Evolutionary conservation across 2,113 vertebrate genomes (phyloP).

Genomic region (Lasiurus borealis): DNA sequence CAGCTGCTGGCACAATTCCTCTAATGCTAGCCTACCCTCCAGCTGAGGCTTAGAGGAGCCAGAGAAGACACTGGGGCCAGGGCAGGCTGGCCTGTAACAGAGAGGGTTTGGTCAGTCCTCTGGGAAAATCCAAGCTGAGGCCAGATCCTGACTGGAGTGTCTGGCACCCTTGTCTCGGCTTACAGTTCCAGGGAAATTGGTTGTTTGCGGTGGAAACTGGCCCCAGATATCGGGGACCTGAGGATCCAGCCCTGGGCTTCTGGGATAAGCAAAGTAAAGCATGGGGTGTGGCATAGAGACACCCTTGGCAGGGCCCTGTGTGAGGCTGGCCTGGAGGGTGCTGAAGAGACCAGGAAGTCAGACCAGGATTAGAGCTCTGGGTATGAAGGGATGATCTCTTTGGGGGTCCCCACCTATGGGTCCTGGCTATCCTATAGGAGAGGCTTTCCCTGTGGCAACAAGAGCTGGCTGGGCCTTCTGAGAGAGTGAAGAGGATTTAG

Average conservation of each 20-base stretch:
- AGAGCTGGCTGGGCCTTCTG: not conserved
- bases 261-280: not conserved
- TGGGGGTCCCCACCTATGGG: not conserved
- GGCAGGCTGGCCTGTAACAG: not conserved
- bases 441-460: not conserved
- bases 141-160: constrained; percentile 62
- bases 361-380: not conserved
- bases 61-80: not conserved
- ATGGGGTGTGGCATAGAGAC: not conserved
- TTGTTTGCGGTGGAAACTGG: constrained; percentile 26
- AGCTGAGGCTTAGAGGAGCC: not conserved
- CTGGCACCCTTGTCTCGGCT: constrained; percentile 6
- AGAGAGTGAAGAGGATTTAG: not conserved
- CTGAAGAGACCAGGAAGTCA: not conserved
- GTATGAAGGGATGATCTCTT: not conserved
- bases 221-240: constrained; percentile 38
- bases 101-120: constrained; percentile 36
- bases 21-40: not conserved
- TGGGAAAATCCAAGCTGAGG: constrained; percentile 41
- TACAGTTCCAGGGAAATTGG: constrained; percentile 64
- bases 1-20: not conserved
- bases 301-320: not conserved
- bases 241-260: constrained; percentile 8
- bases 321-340: not conserved
- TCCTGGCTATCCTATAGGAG: not conserved